Evolutionary conservation across 2,797 vertebrate genomes (phyloP).

Genomic region (Melanotaenia parkinsoni): DNA sequence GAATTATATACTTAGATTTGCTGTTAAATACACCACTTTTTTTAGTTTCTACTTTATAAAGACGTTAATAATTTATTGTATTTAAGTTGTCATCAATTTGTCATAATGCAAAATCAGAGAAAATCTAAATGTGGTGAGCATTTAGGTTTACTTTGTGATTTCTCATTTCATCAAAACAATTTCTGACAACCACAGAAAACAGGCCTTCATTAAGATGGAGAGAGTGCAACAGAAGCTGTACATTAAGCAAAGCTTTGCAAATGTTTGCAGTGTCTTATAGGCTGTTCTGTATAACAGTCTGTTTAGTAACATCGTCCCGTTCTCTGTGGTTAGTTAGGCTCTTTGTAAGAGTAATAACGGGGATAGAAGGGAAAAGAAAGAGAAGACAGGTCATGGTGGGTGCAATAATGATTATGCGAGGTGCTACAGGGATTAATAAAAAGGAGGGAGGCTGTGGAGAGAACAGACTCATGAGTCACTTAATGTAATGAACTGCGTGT

Average conservation of each 20-base stretch:
- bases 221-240: not conserved
- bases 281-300: not conserved
- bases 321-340: not conserved
- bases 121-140: not conserved
- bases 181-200: not conserved
- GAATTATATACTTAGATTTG: not conserved
- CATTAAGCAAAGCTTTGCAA: constrained; percentile 8
- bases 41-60: not conserved
- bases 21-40: not conserved
- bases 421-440: constrained; percentile 45
- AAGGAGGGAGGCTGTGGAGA: constrained; percentile 17
- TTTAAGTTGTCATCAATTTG: not conserved
- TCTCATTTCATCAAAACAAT: constrained; percentile 5
- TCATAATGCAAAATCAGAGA: not conserved
- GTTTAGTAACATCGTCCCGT: constrained; percentile 6
- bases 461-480: constrained; percentile 25
- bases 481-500: constrained; percentile 37
- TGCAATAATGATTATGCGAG: constrained; percentile 32
- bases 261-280: constrained; percentile 4
- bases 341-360: not conserved
- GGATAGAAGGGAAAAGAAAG: not conserved
- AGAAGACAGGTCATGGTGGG: constrained; percentile 20
- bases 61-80: too few relatives aligned
- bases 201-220: not conserved
- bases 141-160: not conserved